These are phyloP conservation scores for Ectropis crepuscularia DNA, from an alignment of 2,888 invertebrate species.

Conservation along the genomic window DNA sequence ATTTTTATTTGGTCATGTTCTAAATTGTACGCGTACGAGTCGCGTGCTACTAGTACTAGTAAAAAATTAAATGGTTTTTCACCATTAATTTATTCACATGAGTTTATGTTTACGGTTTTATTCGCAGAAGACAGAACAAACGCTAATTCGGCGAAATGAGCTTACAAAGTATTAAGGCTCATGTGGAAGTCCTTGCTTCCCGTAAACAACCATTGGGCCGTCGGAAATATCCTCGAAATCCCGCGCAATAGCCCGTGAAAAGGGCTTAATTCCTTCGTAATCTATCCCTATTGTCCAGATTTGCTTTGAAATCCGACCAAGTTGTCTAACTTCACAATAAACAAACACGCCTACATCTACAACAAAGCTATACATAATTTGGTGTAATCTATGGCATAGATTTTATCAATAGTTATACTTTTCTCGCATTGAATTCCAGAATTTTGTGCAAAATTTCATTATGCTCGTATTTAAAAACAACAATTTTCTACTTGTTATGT, in stretches of 20 bases:
- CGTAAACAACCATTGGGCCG: slow-evolving; percentile 11
- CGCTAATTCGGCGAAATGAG: slow-evolving; percentile 1
- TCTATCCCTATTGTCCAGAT: slow-evolving; percentile 21
- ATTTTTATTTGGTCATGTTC: too few species aligned
- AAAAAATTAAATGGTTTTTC: too few species aligned
- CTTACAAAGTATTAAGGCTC: slow-evolving; percentile 6
- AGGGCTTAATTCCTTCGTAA: slow-evolving; percentile 24
- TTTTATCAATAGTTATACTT: too few species aligned
- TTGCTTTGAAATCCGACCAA: slow-evolving; percentile 17
- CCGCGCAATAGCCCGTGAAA: slow-evolving; percentile 18
- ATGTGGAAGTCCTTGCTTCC: slow-evolving; percentile 5
- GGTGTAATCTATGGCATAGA: too few species aligned
- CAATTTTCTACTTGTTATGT: background rate
- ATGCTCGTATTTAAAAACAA: too few species aligned
- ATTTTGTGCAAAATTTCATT: too few species aligned
- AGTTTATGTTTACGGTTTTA: too few species aligned
- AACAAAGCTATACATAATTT: background rate
- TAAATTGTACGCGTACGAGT: too few species aligned
- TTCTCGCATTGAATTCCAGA: too few species aligned
- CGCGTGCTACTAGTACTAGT: too few species aligned
- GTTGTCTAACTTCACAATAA: slow-evolving; percentile 16
- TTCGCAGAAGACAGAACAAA: background rate
- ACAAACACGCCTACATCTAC: slow-evolving; percentile 4
- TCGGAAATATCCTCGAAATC: slow-evolving; percentile 18
- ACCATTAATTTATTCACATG: too few species aligned